Evolutionary conservation across 2,113 vertebrate genomes (phyloP).

Genomic region (Tauraco erythrolophus): DNA sequence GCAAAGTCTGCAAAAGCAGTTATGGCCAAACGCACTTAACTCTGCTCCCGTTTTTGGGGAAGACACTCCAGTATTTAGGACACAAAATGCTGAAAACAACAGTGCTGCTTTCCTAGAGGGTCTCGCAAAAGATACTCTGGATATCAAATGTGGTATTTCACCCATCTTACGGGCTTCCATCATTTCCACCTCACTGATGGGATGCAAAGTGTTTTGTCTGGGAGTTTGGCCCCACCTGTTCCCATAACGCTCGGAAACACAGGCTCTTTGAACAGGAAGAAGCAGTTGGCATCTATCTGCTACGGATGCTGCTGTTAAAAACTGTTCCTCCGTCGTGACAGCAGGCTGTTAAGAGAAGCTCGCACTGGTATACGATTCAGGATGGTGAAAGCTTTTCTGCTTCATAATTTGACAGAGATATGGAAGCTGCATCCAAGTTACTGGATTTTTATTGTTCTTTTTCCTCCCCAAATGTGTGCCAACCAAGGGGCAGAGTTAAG

Average conservation of each 20-base stretch:
- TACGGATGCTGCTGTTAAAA: background rate
- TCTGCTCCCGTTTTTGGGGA: background rate
- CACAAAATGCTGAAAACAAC: background rate
- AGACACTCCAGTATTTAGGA: background rate
- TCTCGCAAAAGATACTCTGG: background rate
- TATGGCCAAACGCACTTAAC: background rate
- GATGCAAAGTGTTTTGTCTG: conserved; percentile 44
- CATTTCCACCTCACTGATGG: background rate
- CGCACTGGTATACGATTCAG: background rate
- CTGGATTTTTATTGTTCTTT: background rate
- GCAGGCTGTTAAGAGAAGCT: conserved; percentile 12
- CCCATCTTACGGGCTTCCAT: conserved; percentile 8
- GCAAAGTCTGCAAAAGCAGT: conserved; percentile 1
- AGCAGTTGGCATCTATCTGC: conserved; percentile 24
- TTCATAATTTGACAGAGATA: background rate
- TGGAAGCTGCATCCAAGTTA: background rate
- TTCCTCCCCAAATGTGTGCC: background rate
- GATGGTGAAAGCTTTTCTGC: conserved; percentile 5
- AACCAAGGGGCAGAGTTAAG: background rate
- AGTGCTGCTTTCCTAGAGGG: background rate
- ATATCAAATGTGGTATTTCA: background rate
- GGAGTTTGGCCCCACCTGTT: conserved; percentile 29
- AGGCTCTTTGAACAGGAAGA: conserved; percentile 17
- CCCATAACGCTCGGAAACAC: background rate
- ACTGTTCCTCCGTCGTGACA: background rate